phyloP scores from a whole-genome alignment of 2,888 invertebrate genomes.

The Linhomoeus sp. region DNA sequence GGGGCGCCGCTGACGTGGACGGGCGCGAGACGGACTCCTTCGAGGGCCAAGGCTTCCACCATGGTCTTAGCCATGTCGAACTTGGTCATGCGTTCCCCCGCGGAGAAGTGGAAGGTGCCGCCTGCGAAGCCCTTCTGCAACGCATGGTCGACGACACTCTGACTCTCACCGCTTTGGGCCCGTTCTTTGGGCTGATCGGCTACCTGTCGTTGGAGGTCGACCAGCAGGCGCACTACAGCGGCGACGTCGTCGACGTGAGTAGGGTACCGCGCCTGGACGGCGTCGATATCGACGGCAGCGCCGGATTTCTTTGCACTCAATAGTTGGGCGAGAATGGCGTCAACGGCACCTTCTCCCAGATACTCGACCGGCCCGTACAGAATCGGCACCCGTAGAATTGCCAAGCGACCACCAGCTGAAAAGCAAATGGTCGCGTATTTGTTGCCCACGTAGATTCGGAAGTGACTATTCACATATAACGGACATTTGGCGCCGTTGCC shows the following conservation, averaged over 20 bases:
- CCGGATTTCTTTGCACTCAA: constrained; percentile 4
- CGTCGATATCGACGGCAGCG: constrained; percentile 24
- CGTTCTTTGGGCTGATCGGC: no score
- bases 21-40: not conserved
- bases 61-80: constrained; percentile 35
- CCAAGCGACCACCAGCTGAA: constrained; percentile 29
- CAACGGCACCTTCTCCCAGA: constrained; percentile 35
- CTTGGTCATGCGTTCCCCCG: constrained; percentile 35
- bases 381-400: constrained; percentile 35
- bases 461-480: no score
- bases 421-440: not conserved
- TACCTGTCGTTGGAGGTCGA: no score
- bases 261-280: constrained; percentile 34
- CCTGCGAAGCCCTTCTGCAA: constrained; percentile 7
- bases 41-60: constrained; percentile 20
- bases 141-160: not conserved
- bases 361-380: constrained; percentile 35
- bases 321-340: constrained; percentile 26
- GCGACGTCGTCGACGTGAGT: constrained; percentile 34
- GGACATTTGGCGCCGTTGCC: no score
- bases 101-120: constrained; percentile 37
- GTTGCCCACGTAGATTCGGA: no score
- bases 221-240: constrained; percentile 16
- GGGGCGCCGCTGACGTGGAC: not conserved
- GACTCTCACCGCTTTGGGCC: no score